A percentile compares a stretch with the other conserved stretches of the same genome.
These are phyloP conservation scores for Polyodon spathula DNA, from an alignment of 2,113 vertebrate species.

Conservation along the genomic window DNA sequence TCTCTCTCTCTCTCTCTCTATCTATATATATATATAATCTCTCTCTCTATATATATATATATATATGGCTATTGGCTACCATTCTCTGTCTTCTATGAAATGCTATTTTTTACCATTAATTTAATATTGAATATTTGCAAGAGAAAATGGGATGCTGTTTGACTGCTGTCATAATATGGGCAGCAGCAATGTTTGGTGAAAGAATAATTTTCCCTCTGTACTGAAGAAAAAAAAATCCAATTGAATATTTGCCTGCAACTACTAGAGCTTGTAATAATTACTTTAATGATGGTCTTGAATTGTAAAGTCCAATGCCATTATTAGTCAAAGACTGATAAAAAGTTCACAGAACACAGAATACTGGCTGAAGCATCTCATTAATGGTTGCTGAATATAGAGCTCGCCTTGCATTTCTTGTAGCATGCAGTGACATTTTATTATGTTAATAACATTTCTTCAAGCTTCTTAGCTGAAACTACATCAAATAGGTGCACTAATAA, in stretches of 20 bases:
- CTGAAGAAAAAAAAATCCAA: conserved; percentile 30
- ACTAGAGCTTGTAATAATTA: conserved; percentile 55
- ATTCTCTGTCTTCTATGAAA: conserved; percentile 8
- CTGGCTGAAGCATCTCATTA: conserved; percentile 42
- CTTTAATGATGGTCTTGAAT: conserved; percentile 55
- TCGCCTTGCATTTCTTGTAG: conserved; percentile 17
- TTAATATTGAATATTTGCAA: conserved; percentile 43
- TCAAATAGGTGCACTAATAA: no score
- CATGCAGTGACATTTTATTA: conserved; percentile 1
- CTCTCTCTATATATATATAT: no score
- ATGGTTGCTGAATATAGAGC: conserved; percentile 22
- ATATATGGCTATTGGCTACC: no score
- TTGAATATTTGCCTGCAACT: conserved; percentile 53
- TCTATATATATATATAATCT: no score
- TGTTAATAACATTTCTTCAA: no score
- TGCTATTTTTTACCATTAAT: conserved; percentile 39
- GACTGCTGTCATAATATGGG: conserved; percentile 49
- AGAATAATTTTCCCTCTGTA: conserved; percentile 43
- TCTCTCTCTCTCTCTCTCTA: no score
- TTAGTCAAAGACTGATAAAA: conserved; percentile 45
- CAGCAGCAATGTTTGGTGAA: conserved; percentile 43
- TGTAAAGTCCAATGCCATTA: conserved; percentile 29
- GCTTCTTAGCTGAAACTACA: no score
- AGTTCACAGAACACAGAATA: conserved; percentile 37
- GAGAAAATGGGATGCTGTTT: conserved; percentile 43